Evolutionary conservation across 2,888 invertebrate genomes (phyloP).

Genomic region (Herminia tarsipennalis): DNA sequence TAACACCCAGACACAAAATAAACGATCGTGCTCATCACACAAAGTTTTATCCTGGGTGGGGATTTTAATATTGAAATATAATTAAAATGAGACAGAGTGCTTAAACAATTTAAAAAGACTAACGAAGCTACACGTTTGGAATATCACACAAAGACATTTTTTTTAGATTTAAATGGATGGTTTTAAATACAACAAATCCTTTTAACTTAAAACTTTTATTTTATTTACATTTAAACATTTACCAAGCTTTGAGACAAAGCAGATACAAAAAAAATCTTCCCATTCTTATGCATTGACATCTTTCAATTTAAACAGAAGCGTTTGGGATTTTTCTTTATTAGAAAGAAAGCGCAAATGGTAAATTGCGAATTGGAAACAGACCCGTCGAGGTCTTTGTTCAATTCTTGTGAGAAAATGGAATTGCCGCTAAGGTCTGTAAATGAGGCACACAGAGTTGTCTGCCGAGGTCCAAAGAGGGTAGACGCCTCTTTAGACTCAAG

Average conservation of each 20-base stretch:
- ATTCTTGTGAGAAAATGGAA: conserved; percentile 47
- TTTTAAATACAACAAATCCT: no score
- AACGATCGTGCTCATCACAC: no score
- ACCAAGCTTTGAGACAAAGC: conserved; percentile 15
- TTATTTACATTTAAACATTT: conserved; percentile 24
- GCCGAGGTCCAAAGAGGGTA: conserved; percentile 6
- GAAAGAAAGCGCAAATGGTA: conserved; percentile 37
- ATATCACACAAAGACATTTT: no score
- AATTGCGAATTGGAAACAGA: conserved; percentile 44
- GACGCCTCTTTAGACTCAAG: neutral
- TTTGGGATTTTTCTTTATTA: conserved; percentile 37
- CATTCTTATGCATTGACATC: conserved; percentile 44
- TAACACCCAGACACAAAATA: no score
- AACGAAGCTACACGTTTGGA: no score
- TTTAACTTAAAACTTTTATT: conserved; percentile 11
- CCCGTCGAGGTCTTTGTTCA: conserved; percentile 39
- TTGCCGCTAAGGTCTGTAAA: conserved; percentile 45
- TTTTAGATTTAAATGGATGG: no score
- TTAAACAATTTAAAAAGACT: no score
- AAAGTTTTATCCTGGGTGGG: no score
- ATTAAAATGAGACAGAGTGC: no score
- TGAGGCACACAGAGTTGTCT: conserved; percentile 37
- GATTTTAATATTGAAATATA: no score
- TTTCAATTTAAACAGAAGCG: conserved; percentile 39
- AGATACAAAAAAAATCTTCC: conserved; percentile 20